Conservation (phyloP, 2,797 vertebrate genomes). For the Fundulus diaphanus region DNA sequence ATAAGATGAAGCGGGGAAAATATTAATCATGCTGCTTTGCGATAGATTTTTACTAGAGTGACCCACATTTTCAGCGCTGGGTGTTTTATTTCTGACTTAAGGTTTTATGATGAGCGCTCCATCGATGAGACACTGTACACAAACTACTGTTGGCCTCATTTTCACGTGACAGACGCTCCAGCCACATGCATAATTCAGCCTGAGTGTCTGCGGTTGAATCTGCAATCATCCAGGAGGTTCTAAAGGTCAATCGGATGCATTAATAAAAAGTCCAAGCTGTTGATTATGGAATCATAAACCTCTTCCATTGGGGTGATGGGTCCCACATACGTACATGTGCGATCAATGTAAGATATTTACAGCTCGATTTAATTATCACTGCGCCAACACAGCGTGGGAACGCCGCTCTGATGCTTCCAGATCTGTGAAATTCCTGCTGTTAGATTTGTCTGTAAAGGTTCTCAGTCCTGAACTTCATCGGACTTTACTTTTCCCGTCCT, state of each 20-base stretch:
- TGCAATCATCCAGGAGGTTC: background rate
- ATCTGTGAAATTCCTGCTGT: background rate
- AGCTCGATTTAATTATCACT: constrained; percentile 26
- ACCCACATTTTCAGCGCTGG: background rate
- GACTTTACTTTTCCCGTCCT: background rate
- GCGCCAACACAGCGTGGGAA: background rate
- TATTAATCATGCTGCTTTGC: too few species aligned
- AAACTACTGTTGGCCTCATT: background rate
- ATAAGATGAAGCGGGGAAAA: too few species aligned
- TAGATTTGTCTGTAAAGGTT: background rate
- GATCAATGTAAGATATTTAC: background rate
- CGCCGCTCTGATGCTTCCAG: background rate
- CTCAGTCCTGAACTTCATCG: background rate
- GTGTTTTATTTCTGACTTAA: background rate
- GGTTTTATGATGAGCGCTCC: background rate
- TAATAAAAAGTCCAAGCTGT: constrained; percentile 16
- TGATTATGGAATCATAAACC: background rate
- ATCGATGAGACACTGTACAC: background rate
- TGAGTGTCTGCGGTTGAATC: background rate
- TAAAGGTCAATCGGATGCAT: background rate
- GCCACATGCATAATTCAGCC: background rate
- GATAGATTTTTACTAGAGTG: background rate
- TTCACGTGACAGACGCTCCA: background rate
- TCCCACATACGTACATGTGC: background rate
- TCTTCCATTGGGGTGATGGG: constrained; percentile 22